These are phyloP conservation scores for Tinea trinotella DNA, from an alignment of 2,888 invertebrate genomes.

Conservation along the genomic window DNA sequence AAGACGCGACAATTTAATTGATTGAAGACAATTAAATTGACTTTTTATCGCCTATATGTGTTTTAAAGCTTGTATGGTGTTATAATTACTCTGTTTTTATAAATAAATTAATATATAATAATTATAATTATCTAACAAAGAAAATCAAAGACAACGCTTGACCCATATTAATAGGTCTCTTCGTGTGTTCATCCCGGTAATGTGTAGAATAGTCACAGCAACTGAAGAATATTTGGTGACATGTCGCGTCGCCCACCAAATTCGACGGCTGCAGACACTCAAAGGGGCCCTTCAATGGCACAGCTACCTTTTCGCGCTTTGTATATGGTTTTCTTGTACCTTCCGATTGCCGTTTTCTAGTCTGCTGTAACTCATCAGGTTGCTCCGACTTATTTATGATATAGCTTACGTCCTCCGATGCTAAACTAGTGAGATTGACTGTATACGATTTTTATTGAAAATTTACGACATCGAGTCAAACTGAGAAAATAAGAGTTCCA, in stretches of 20 bases:
- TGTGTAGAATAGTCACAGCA: slow-evolving; percentile 63
- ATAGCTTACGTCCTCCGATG: slow-evolving; percentile 51
- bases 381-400: slow-evolving; percentile 45
- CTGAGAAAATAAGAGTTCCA: no score
- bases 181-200: slow-evolving; percentile 50
- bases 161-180: slow-evolving; percentile 43
- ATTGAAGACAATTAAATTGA: no score
- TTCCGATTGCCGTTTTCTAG: slow-evolving; percentile 24
- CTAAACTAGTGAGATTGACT: slow-evolving; percentile 27
- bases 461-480: no score
- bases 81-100: no score
- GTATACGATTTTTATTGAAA: no score
- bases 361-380: neutral
- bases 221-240: slow-evolving; percentile 63
- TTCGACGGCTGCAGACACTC: slow-evolving; percentile 53
- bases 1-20: no score
- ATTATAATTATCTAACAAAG: no score
- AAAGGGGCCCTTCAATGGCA: slow-evolving; percentile 53
- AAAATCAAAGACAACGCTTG: no score
- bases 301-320: slow-evolving; percentile 20
- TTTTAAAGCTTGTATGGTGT: no score
- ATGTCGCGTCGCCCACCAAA: slow-evolving; percentile 39
- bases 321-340: slow-evolving; percentile 26
- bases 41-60: no score
- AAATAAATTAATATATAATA: no score